Percentiles rank a stretch among this genome's conserved stretches.
phyloP scores from a whole-genome alignment of 2,888 invertebrate genomes.

The Tubiluchus corallicola region DNA sequence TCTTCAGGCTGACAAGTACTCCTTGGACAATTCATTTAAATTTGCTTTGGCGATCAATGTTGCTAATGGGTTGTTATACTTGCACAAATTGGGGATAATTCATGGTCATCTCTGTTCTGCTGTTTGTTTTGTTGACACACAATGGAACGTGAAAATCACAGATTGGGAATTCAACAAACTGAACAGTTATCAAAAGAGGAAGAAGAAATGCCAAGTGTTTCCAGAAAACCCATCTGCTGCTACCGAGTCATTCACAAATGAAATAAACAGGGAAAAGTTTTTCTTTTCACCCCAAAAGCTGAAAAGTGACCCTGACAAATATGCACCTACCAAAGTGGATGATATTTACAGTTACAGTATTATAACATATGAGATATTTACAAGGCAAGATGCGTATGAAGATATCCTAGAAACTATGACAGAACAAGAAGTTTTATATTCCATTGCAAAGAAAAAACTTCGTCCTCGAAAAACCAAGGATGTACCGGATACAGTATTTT shows the following conservation, averaged over 20 bases:
- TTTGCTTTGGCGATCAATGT: constrained; percentile 18
- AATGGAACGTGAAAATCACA: too few species aligned
- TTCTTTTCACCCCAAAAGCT: too few species aligned
- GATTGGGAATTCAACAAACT: too few species aligned
- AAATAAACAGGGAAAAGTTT: too few species aligned
- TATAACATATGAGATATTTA: neutral
- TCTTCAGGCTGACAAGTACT: constrained; percentile 19
- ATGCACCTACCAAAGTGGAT: neutral
- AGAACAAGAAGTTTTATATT: neutral
- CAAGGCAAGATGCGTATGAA: neutral
- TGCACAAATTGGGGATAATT: constrained; percentile 20
- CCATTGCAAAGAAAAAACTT: neutral
- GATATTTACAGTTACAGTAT: constrained; percentile 3
- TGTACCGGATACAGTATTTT: neutral
- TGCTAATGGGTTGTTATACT: constrained; percentile 14
- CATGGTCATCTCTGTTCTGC: too few species aligned
- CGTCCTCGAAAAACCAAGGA: neutral
- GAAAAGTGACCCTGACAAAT: too few species aligned
- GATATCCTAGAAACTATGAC: neutral
- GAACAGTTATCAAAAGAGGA: too few species aligned
- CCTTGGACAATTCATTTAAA: constrained; percentile 19
- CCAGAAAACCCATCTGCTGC: too few species aligned
- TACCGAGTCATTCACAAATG: too few species aligned
- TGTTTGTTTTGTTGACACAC: too few species aligned
- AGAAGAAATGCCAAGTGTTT: too few species aligned